Conservation (phyloP, 2,888 invertebrate species). For the Boloria selene region DNA sequence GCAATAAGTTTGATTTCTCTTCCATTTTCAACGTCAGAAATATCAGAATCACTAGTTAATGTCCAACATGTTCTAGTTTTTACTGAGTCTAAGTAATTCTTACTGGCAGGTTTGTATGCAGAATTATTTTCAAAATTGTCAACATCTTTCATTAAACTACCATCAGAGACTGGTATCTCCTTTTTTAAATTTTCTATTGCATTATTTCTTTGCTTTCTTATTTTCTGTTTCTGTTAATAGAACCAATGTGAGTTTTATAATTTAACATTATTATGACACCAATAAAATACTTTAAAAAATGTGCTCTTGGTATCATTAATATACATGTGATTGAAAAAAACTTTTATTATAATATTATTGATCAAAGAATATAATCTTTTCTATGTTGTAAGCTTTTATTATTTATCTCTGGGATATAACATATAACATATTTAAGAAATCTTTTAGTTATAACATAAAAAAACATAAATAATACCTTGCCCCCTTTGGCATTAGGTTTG, state of each 20-base stretch:
- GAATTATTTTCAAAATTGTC: conserved; percentile 67
- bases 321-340: no score
- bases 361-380: no score
- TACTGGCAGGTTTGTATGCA: conserved; percentile 67
- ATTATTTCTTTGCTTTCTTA: conserved; percentile 74
- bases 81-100: conserved; percentile 63
- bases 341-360: no score
- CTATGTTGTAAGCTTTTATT: no score
- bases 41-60: conserved; percentile 86
- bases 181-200: conserved; percentile 74
- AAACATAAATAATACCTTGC: conserved; percentile 71
- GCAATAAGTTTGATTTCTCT: conserved; percentile 75
- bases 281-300: no score
- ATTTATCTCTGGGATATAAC: no score
- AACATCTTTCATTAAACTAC: conserved; percentile 70
- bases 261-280: no score
- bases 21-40: conserved; percentile 84
- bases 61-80: conserved; percentile 60
- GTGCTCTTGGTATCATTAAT: no score
- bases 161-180: conserved; percentile 73
- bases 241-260: background rate
- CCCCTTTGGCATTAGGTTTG: conserved; percentile 76
- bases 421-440: background rate
- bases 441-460: background rate
- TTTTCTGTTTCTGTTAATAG: conserved; percentile 69